These are phyloP conservation scores for Elegia similella DNA, from an alignment of 2,888 invertebrate species.

Conservation along the genomic window DNA sequence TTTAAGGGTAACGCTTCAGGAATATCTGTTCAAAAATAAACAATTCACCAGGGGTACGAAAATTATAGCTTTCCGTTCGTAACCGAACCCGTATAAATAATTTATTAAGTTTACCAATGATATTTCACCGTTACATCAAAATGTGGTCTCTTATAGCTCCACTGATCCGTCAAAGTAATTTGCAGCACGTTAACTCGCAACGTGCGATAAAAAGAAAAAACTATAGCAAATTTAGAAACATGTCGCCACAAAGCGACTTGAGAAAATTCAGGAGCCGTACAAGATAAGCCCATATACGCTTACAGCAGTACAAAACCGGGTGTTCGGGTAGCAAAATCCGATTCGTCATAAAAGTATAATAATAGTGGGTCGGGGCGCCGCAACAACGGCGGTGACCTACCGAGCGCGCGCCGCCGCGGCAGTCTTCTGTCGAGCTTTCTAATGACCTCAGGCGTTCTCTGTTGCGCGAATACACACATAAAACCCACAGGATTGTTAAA, in stretches of 20 bases:
- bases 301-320: slow-evolving; percentile 55
- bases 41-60: not conserved
- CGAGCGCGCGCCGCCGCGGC: slow-evolving; percentile 77
- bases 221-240: slow-evolving; percentile 21
- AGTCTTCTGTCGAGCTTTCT: slow-evolving; percentile 78
- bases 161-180: not conserved
- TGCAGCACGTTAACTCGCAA: not conserved
- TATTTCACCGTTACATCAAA: slow-evolving; percentile 1
- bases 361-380: slow-evolving; percentile 79
- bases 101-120: slow-evolving; percentile 4
- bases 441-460: slow-evolving; percentile 78
- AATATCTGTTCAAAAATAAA: not conserved
- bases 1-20: not conserved
- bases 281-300: slow-evolving; percentile 39
- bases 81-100: slow-evolving; percentile 2
- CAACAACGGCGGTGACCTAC: slow-evolving; percentile 76
- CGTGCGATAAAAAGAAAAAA: not conserved
- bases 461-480: slow-evolving; percentile 61
- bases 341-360: slow-evolving; percentile 82
- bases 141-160: not conserved
- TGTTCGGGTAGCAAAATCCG: slow-evolving; percentile 70
- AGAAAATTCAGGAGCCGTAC: slow-evolving; percentile 24
- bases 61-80: not conserved
- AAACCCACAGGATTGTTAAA: slow-evolving; percentile 51
- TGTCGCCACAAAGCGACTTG: slow-evolving; percentile 25